A percentile compares a stretch with the other conserved stretches of the same genome.
phyloP scores from a whole-genome alignment of 2,797 vertebrate species.

The Molossus molossus region DNA sequence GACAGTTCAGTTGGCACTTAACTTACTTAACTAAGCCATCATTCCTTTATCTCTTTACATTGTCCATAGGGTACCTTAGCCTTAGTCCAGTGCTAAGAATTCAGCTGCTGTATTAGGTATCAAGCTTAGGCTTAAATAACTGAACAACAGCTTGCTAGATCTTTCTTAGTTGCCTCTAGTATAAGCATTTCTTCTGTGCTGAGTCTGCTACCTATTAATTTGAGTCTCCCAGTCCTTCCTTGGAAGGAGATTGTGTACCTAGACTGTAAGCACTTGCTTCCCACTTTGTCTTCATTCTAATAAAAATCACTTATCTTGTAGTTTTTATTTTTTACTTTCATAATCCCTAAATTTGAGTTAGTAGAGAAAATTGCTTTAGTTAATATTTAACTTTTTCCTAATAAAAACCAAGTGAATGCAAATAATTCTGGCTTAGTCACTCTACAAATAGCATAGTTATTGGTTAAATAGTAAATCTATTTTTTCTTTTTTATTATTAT shows the following conservation, averaged over 20 bases:
- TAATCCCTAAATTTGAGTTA: slow-evolving; percentile 62
- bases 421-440: background rate
- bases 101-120: slow-evolving; percentile 72
- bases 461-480: slow-evolving; percentile 27
- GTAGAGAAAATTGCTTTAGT: slow-evolving; percentile 55
- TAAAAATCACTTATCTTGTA: slow-evolving; percentile 37
- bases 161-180: background rate
- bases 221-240: slow-evolving; percentile 23
- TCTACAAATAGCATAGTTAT: slow-evolving; percentile 35
- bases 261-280: background rate
- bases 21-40: slow-evolving; percentile 58
- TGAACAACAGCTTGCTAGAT: slow-evolving; percentile 34
- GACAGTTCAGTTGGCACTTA: slow-evolving; percentile 8
- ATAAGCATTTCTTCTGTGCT: slow-evolving; percentile 22
- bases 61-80: slow-evolving; percentile 53
- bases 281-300: slow-evolving; percentile 63
- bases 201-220: slow-evolving; percentile 39
- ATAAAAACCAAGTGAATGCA: slow-evolving; percentile 28
- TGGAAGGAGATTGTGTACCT: slow-evolving; percentile 17
- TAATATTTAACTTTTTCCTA: slow-evolving; percentile 47
- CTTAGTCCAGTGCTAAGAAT: slow-evolving; percentile 62
- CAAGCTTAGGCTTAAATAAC: slow-evolving; percentile 66
- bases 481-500: slow-evolving; percentile 38
- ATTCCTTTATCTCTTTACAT: slow-evolving; percentile 15
- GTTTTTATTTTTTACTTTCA: slow-evolving; percentile 65